phyloP scores from a whole-genome alignment of 2,797 vertebrate genomes.

The Anableps anableps region DNA sequence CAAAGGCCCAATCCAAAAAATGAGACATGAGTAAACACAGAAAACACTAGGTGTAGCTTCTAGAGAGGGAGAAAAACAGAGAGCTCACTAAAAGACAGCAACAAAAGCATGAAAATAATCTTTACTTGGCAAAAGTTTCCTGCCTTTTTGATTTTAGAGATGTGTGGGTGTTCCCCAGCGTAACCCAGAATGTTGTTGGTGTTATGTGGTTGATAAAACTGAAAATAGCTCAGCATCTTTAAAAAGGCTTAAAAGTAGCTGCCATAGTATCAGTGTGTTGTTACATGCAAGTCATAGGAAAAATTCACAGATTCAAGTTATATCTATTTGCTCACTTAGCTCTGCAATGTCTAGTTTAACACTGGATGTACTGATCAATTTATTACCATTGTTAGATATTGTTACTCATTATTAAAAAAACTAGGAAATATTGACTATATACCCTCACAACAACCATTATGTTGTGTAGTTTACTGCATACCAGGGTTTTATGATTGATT shows the following conservation, averaged over 20 bases:
- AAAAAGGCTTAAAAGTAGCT: constrained; percentile 2
- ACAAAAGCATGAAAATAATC: constrained; percentile 1
- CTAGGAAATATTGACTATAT: neutral
- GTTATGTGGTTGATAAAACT: constrained; percentile 1
- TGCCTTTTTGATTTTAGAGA: constrained; percentile 7
- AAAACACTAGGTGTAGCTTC: neutral
- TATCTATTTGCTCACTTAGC: neutral
- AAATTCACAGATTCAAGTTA: neutral
- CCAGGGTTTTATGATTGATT: neutral
- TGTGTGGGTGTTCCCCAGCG: constrained; percentile 9
- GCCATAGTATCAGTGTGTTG: constrained; percentile 3
- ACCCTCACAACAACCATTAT: neutral
- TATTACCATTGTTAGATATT: too few relatives aligned
- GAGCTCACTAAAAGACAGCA: neutral
- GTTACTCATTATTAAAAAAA: neutral
- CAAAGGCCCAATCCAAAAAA: neutral
- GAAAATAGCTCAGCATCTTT: constrained; percentile 20
- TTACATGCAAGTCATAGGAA: neutral
- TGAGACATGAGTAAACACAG: neutral
- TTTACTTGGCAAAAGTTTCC: constrained; percentile 15
- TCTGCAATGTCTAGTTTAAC: neutral
- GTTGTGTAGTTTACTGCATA: neutral
- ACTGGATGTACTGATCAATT: neutral
- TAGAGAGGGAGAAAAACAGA: neutral
- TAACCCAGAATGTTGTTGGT: constrained; percentile 9